Conservation (phyloP, 2,113 vertebrate genomes). For the Numenius arquata region DNA sequence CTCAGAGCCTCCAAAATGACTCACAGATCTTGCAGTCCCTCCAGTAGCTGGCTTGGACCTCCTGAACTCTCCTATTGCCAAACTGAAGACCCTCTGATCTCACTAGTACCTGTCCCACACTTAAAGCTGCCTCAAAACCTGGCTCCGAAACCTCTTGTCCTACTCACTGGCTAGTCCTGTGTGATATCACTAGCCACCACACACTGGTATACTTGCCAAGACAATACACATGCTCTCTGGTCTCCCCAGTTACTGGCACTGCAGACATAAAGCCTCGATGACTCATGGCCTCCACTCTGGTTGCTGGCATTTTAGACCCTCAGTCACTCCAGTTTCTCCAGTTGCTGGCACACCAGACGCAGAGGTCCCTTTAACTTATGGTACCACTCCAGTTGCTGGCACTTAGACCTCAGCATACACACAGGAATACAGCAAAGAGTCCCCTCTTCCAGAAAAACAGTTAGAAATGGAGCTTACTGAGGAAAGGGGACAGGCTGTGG, state of each 20-base stretch:
- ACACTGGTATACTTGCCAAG: background rate
- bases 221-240: accelerated
- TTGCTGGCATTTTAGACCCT: background rate
- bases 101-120: background rate
- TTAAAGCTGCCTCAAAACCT: background rate
- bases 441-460: background rate
- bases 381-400: background rate
- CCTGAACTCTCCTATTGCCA: background rate
- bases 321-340: background rate
- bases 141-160: background rate
- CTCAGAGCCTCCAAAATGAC: background rate
- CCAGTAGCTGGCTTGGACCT: background rate
- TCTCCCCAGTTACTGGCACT: background rate
- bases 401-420: background rate
- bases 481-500: background rate
- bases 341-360: background rate
- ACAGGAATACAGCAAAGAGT: accelerated
- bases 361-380: background rate
- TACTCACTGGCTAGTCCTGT: background rate
- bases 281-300: background rate
- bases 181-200: background rate
- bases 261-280: background rate
- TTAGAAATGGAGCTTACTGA: background rate
- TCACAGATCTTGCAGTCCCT: background rate
- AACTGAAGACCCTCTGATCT: background rate